A percentile compares a stretch with the other conserved stretches of the same genome.
These are phyloP conservation scores for Megaustenia siamemsis DNA, from an alignment of 2,888 invertebrate genomes.

Conservation along the genomic window DNA sequence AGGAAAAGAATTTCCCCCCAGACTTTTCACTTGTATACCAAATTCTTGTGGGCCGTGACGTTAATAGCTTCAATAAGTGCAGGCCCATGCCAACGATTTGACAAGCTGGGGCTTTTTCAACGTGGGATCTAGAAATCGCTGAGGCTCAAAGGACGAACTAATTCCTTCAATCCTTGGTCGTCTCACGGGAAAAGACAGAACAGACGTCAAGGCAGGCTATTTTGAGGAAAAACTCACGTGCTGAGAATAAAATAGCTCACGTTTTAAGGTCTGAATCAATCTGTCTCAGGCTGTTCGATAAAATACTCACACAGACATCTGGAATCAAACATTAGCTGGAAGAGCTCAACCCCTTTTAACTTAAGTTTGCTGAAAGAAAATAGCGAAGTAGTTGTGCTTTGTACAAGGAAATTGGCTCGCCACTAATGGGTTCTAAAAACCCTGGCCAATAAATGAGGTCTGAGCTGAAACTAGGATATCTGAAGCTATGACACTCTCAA, in stretches of 20 bases:
- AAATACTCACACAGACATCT: conserved; percentile 27
- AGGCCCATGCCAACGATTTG: background rate
- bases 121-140: background rate
- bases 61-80: conserved; percentile 4
- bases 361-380: background rate
- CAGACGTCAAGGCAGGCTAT: conserved; percentile 20
- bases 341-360: conserved; percentile 23
- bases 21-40: background rate
- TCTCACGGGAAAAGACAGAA: conserved; percentile 2
- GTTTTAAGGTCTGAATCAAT: conserved; percentile 18
- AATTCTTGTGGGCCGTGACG: background rate
- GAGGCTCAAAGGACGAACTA: conserved; percentile 10
- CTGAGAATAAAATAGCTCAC: conserved; percentile 1
- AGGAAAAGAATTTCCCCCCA: background rate
- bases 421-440: conserved; percentile 1
- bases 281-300: conserved; percentile 10
- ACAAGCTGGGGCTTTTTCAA: background rate
- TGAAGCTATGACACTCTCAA: background rate
- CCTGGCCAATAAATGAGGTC: background rate
- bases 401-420: background rate
- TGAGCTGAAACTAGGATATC: background rate
- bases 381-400: background rate
- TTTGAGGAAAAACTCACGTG: conserved; percentile 27
- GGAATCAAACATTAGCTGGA: conserved; percentile 26
- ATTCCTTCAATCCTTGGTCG: background rate